Base-by-base conservation (phyloP, 2,113 vertebrate genomes). In the Panthera tigris region DNA sequence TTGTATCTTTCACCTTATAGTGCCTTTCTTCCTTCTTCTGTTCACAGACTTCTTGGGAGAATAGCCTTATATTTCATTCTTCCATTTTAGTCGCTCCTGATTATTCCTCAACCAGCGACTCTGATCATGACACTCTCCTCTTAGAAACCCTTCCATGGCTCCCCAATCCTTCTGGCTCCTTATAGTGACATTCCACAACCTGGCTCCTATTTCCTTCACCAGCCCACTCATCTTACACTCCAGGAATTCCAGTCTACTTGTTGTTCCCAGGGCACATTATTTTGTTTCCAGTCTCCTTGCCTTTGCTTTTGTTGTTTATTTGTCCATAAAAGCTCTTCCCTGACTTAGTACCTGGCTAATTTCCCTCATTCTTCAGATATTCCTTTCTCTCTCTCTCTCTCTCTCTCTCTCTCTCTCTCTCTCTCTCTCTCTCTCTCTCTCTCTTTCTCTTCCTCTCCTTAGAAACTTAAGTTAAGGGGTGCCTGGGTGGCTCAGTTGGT, bases 221-320 rank as follows among this genome's bases (percentile, higher is more conserved):
- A 78, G 61, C 61, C 80, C 10, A 48, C 41, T 83, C 41, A 0
- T 69, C 36, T 91, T 82, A 45, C 14, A 13, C 7, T 68, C 27
- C 27, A 52, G 74, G 52, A 68, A 79, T 78, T 92, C 39, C 36
- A 39, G 9, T 52, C 27, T 31, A 41, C 3, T 1, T 4, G 7
- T 89, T 55, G 76, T 82, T 92, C 45, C 71, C 36, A 89, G 91
- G 45, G 10, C 23, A 36, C 31, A 10, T 74, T 69, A 63, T 82
- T 89, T 21, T 94, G 57, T 80, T 92, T n/a, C 41, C 21, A 74
- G 12, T 78, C 25, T 82, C 57, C 18, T 92, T 31, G 25, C 25
- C 39, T 95, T 94, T 50, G 48, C 68, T 82, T 92, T 84, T 91
- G 10, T 83, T 94, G 23, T 95, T 92, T 13, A 21, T 91, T 71